Conservation (phyloP, 2,888 invertebrate species). For the Lordiphosa andalusiaca region DNA sequence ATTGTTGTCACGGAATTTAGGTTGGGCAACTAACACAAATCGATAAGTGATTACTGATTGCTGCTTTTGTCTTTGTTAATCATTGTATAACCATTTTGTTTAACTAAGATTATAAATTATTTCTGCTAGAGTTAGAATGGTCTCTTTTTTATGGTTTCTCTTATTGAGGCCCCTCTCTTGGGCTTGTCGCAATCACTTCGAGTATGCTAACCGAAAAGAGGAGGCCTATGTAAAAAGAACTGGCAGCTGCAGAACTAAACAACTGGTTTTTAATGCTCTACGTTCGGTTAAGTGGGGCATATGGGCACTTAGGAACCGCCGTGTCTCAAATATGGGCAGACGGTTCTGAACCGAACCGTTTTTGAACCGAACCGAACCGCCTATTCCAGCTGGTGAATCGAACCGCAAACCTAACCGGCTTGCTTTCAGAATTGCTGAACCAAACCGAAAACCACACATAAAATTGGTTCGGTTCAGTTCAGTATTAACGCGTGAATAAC, state of each 20-base stretch:
- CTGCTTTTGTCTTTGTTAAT: conserved; percentile 25
- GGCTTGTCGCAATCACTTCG: conserved; percentile 27
- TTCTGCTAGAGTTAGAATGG: too few species aligned
- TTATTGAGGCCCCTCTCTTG: conserved; percentile 36
- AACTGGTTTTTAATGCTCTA: conserved; percentile 64
- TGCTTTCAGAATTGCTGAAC: too few species aligned
- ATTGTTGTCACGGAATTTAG: conserved; percentile 63
- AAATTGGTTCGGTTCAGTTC: too few species aligned
- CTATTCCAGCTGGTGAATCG: too few species aligned
- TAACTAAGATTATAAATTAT: too few species aligned
- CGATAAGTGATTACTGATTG: conserved; percentile 39
- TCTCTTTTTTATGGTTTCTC: too few species aligned
- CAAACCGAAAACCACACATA: too few species aligned
- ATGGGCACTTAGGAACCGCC: neutral
- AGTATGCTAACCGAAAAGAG: conserved; percentile 15
- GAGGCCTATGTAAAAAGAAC: conserved; percentile 23
- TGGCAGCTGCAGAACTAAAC: conserved; percentile 64
- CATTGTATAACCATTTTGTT: conserved; percentile 32
- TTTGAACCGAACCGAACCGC: too few species aligned
- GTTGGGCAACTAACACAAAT: conserved; percentile 47
- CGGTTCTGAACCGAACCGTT: too few species aligned
- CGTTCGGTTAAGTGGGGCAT: conserved; percentile 10
- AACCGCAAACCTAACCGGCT: too few species aligned
- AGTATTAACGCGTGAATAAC: too few species aligned
- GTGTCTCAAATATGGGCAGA: too few species aligned